Conservation (phyloP, 2,797 vertebrate genomes). For the Lindbergichthys nudifrons region DNA sequence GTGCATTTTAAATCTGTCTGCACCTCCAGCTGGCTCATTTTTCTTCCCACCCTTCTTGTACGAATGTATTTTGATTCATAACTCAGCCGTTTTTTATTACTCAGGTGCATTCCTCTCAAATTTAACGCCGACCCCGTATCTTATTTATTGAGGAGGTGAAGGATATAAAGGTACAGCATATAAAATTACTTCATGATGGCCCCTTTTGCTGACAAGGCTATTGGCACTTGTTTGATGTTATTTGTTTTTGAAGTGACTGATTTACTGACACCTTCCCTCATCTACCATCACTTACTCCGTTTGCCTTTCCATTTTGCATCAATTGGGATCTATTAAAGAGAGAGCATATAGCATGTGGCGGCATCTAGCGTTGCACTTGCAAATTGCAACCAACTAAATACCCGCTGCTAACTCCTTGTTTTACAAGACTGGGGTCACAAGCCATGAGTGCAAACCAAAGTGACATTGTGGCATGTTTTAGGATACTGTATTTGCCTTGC, state of each 20-base stretch:
- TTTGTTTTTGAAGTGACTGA: slow-evolving; percentile 78
- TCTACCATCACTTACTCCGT: slow-evolving; percentile 15
- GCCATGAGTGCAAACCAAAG: no score
- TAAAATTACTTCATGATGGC: slow-evolving; percentile 69
- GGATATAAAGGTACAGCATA: slow-evolving; percentile 60
- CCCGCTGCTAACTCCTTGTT: no score
- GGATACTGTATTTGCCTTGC: no score
- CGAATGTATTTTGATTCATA: slow-evolving; percentile 75
- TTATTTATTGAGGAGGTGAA: slow-evolving; percentile 77
- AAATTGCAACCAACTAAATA: no score
- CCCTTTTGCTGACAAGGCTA: slow-evolving; percentile 75
- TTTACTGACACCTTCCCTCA: slow-evolving; percentile 58
- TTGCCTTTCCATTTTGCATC: slow-evolving; percentile 5
- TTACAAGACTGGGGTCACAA: no score
- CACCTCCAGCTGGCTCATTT: slow-evolving; percentile 47
- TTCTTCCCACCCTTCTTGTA: slow-evolving; percentile 39
- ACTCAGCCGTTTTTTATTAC: slow-evolving; percentile 65
- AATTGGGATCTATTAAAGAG: slow-evolving; percentile 5
- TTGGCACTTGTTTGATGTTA: slow-evolving; percentile 67
- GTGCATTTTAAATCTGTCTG: slow-evolving; percentile 70
- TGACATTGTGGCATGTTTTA: no score
- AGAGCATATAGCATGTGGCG: no score
- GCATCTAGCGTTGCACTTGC: no score
- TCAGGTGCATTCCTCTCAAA: slow-evolving; percentile 65
- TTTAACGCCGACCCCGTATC: slow-evolving; percentile 63